Evolutionary conservation across 2,888 invertebrate genomes (phyloP), one percentile per base, ranked within the genome.

Genomic region (Malthinus seriepunctatus): DNA sequence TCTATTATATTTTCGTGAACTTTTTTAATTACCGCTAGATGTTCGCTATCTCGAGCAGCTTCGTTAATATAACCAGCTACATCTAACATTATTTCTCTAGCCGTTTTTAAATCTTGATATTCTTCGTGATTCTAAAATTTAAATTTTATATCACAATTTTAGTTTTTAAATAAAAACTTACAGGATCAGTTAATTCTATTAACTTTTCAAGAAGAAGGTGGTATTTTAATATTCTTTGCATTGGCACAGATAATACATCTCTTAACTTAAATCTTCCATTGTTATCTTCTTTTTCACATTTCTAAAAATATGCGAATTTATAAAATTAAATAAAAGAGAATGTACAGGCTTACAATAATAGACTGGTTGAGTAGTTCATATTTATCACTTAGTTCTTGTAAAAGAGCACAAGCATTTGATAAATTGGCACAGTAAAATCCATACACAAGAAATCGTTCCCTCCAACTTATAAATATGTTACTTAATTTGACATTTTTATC

Each of bases 201-300:
- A 95, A 80, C 78, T 93, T 97, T 77, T 95, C 93, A 56, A 98
- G 80, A 48, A 99, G 81, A 54, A 99, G 83, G 78, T 97, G 97
- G 80, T 99, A 99, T 77, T 98, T 99, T 64, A 99, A 86, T 67
- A 99, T 91, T 75, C 99, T 84, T 80, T 99, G 99, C 95, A 99
- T 97, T 39, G 99, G 99, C 64, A 99, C 96, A 14, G 96, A 94
- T 45, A 99, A 81, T 65, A 99, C 91, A 78, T 99, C 99, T 47
- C 97, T 86, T 67, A 99, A 81, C 78, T 95, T 93, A 75, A 98
- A 95, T 75, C 94, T 90, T 9, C 95, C 95, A 71, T 95, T 93
- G 79, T 96, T 97, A 71, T 95, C 95, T 74, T 93, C 91, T 71
- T 90, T 88, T 78, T 97, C 96, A 77, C 94, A 95, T 81, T 90